Base-by-base conservation (phyloP, 2,797 vertebrate species). In the Sebastes diploproa region DNA sequence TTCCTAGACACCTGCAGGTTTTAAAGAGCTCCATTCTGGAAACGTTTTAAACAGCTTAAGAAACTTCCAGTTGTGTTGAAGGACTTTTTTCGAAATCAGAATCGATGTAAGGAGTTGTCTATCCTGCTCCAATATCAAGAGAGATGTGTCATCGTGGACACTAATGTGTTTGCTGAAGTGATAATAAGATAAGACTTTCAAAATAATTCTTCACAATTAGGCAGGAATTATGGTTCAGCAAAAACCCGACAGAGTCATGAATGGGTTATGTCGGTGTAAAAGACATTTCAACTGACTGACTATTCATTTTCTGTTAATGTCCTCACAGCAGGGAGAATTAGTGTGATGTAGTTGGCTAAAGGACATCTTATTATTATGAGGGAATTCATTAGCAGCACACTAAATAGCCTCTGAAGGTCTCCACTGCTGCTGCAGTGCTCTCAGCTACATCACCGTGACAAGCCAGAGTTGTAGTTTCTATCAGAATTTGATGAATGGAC, bases 1-100 rank as follows among this genome's bases (percentile, higher is more conserved):
- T 85, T 82, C 87, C 36, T 61, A 70, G 38, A 55, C 63, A 78
- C 86, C 76, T 65, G 81, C 78, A 82, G 67, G 23, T 85, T 83
- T 42, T 83, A 75, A 85, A 77, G 46, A 72, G 62, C 60, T 78
- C 81, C 59, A 34, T 77, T 42, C 69, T 59, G 79, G 77, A 86
- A 78, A 62, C 34, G 13, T 84, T 89, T 88, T 72, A 76, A 30
- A 32, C 50, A n/a, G 66, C 38, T 85, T 52, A 70, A 63, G 64
- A 69, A 12, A 34, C 50, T 56, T 78, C 58, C 20, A 25, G 67
- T 9, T 12, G 16, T 36, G 25, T 77, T 79, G 34, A 72, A 64
- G 60, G 69, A 59, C 77, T 70, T 59, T 54, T 50, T 56, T 50
- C 18, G 7, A 38, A 78, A 54, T 65, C 14, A 38, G 2, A 32